Conservation (phyloP, 2,888 invertebrate genomes). For the Andrena bicolor region DNA sequence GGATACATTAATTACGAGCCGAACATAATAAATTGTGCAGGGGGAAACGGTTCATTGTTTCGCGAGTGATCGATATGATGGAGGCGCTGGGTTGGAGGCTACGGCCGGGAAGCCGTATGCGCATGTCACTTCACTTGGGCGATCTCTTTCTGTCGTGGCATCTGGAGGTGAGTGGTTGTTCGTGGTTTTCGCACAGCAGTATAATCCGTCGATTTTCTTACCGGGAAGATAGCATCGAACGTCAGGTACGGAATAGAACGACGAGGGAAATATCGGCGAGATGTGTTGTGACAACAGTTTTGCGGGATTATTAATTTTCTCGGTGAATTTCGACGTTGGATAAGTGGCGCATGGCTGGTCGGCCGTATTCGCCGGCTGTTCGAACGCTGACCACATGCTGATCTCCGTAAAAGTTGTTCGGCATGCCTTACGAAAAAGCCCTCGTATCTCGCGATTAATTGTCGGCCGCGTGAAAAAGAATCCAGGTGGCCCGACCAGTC, state of each 20-base stretch:
- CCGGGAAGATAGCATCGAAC: constrained; percentile 72
- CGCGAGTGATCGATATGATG: constrained; percentile 73
- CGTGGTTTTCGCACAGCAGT: constrained; percentile 66
- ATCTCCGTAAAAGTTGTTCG: constrained; percentile 15
- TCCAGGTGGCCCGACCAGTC: neutral
- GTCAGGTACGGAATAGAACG: constrained; percentile 77
- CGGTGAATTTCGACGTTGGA: constrained; percentile 57
- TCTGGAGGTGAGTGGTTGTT: constrained; percentile 84
- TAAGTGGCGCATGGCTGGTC: constrained; percentile 64
- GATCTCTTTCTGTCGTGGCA: constrained; percentile 85
- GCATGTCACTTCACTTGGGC: constrained; percentile 82
- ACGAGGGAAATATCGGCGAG: constrained; percentile 58
- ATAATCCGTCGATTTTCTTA: constrained; percentile 78
- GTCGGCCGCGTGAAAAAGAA: neutral
- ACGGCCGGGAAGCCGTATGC: constrained; percentile 77
- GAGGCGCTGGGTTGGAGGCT: constrained; percentile 75
- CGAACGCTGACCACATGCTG: constrained; percentile 55
- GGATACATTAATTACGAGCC: neutral
- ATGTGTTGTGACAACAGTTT: constrained; percentile 79
- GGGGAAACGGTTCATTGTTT: neutral
- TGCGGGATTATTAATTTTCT: constrained; percentile 31
- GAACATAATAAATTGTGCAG: neutral
- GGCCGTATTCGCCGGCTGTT: constrained; percentile 60
- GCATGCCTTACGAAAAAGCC: neutral
- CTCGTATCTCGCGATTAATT: neutral